Conservation (phyloP, 2,797 vertebrate genomes). For the Leptoclinus maculatus region DNA sequence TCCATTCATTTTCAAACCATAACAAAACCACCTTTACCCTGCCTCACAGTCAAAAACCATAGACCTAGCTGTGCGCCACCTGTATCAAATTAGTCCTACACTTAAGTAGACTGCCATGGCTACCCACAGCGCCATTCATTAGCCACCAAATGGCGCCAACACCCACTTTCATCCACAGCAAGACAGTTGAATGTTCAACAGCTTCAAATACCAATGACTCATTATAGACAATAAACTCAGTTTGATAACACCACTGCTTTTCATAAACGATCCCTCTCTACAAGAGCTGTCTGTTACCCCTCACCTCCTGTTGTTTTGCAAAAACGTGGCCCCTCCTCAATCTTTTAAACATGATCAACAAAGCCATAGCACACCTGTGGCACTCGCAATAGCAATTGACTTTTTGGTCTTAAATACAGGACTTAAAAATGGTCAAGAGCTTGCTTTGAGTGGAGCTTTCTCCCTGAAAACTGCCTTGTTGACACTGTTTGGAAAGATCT, state of each 20-base stretch:
- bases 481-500: not conserved
- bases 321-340: not conserved
- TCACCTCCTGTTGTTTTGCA: not conserved
- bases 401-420: not conserved
- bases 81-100: not conserved
- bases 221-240: not conserved
- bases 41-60: not conserved
- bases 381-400: not conserved
- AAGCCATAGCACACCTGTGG: not conserved
- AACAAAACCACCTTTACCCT: not conserved
- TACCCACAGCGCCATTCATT: not conserved
- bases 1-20: too few relatives aligned
- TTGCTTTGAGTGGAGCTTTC: not conserved
- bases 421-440: not conserved
- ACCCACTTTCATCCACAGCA: not conserved
- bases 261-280: not conserved
- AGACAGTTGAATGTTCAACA: not conserved
- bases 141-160: not conserved
- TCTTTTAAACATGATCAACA: not conserved
- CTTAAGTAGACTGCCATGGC: not conserved
- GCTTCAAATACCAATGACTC: not conserved
- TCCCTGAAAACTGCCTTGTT: not conserved
- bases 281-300: not conserved
- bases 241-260: not conserved
- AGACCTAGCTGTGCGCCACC: not conserved